Conservation (phyloP, 1,140 invertebrate genomes). For the Paralvinella palmiformis region DNA sequence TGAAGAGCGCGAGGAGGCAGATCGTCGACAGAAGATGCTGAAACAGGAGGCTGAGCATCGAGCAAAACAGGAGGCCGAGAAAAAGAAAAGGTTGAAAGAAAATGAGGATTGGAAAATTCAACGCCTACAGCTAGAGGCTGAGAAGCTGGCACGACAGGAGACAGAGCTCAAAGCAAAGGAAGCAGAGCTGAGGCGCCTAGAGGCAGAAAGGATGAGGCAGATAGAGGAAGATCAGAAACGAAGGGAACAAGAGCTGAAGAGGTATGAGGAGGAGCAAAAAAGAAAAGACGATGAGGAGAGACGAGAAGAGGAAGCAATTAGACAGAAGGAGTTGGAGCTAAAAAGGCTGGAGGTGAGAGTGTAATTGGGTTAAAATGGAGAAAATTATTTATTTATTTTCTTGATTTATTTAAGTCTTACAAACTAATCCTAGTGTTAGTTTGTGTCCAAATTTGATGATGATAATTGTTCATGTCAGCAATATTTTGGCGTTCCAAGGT, state of each 20-base stretch:
- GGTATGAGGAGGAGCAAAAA: slow-evolving; percentile 30
- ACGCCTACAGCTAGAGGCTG: too few relatives aligned
- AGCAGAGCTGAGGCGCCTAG: not conserved
- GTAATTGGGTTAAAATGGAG: not conserved
- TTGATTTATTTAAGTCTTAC: too few relatives aligned
- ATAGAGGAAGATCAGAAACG: slow-evolving; percentile 17
- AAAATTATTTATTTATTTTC: not conserved
- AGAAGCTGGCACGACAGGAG: slow-evolving; percentile 27
- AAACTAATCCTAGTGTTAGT: too few relatives aligned
- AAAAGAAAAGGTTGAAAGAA: too few relatives aligned
- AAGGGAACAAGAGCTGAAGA: slow-evolving; percentile 10
- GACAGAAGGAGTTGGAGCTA: slow-evolving; percentile 26
- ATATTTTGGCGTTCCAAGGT: too few relatives aligned
- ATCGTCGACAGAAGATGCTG: not conserved
- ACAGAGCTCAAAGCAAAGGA: slow-evolving; percentile 26
- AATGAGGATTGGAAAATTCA: too few relatives aligned
- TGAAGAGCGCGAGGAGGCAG: slow-evolving; percentile 42
- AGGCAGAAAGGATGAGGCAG: slow-evolving; percentile 18
- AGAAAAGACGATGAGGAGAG: slow-evolving; percentile 39
- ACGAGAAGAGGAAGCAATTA: slow-evolving; percentile 24
- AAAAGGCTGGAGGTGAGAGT: not conserved
- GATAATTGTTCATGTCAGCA: too few relatives aligned
- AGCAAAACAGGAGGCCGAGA: too few relatives aligned
- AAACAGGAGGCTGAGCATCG: too few relatives aligned
- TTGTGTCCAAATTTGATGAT: too few relatives aligned